Percentiles rank a stretch among this genome's conserved stretches.
These are phyloP conservation scores for Pao palembangensis DNA, from an alignment of 2,113 vertebrate species.

Conservation along the genomic window DNA sequence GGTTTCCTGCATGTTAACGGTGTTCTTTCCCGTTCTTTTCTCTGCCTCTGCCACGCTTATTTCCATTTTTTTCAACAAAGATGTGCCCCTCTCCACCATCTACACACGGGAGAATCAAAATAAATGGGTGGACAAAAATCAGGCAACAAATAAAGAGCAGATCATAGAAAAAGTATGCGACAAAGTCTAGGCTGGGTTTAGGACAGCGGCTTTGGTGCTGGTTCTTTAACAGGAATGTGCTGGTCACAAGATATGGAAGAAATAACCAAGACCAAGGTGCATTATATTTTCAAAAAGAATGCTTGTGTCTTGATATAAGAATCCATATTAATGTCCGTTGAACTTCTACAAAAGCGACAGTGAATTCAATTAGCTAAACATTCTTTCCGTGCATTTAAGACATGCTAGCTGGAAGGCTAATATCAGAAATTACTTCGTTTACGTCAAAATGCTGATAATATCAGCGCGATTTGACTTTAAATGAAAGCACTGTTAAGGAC, in stretches of 20 bases:
- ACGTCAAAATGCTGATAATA: no score
- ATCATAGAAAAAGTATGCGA: not conserved
- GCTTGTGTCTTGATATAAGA: not conserved
- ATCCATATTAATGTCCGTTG: no score
- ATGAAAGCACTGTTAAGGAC: no score
- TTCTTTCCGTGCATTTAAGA: no score
- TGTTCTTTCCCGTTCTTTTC: slow-evolving; percentile 88
- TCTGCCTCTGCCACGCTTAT: slow-evolving; percentile 89
- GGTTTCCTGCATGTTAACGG: slow-evolving; percentile 89
- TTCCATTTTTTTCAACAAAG: slow-evolving; percentile 84
- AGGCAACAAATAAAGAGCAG: not conserved
- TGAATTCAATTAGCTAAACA: no score
- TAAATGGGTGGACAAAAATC: not conserved
- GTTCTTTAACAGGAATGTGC: not conserved
- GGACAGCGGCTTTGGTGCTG: not conserved
- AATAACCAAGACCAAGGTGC: no score
- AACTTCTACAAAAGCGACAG: no score
- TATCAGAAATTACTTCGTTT: no score
- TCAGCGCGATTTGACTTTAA: no score
- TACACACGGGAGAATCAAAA: slow-evolving; percentile 30
- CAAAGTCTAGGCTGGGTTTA: not conserved
- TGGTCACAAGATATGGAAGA: no score
- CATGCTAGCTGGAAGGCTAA: no score
- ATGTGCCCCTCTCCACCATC: slow-evolving; percentile 81
- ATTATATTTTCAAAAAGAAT: not conserved